These are phyloP conservation scores for Phyto melanocephala DNA, from an alignment of 2,888 invertebrate genomes.

Conservation along the genomic window DNA sequence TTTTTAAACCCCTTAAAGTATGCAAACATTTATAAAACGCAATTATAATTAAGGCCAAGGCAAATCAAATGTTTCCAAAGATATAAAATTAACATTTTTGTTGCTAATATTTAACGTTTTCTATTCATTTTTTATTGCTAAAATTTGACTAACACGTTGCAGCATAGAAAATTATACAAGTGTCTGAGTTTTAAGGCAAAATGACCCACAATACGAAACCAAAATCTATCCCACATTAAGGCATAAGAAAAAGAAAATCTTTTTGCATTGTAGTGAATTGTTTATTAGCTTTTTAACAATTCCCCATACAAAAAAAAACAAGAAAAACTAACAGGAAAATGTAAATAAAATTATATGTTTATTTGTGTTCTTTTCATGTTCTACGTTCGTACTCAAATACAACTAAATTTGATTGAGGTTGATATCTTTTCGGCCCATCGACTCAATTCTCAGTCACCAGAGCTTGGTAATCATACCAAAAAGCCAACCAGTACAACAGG, in stretches of 20 bases:
- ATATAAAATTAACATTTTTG: neutral
- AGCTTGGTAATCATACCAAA: conserved; percentile 5
- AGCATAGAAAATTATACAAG: no score
- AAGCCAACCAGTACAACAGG: neutral
- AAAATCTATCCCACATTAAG: neutral
- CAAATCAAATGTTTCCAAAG: neutral
- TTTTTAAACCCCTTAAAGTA: no score
- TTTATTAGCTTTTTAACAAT: conserved; percentile 24
- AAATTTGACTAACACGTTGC: no score
- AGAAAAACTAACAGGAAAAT: neutral
- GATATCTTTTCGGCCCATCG: neutral
- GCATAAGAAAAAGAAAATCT: neutral
- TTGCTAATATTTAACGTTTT: neutral
- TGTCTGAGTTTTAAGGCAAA: neutral
- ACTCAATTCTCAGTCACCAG: neutral
- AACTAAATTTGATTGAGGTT: conserved; percentile 42
- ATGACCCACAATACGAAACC: neutral
- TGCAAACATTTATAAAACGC: no score
- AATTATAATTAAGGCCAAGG: no score
- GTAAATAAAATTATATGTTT: conserved; percentile 26
- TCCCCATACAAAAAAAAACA: no score
- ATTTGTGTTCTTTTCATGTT: conserved; percentile 18
- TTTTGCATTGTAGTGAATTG: neutral
- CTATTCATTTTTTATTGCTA: neutral
- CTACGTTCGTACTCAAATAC: neutral